Base-by-base conservation (phyloP, 2,888 invertebrate species). In the Sarcophaga carnaria region DNA sequence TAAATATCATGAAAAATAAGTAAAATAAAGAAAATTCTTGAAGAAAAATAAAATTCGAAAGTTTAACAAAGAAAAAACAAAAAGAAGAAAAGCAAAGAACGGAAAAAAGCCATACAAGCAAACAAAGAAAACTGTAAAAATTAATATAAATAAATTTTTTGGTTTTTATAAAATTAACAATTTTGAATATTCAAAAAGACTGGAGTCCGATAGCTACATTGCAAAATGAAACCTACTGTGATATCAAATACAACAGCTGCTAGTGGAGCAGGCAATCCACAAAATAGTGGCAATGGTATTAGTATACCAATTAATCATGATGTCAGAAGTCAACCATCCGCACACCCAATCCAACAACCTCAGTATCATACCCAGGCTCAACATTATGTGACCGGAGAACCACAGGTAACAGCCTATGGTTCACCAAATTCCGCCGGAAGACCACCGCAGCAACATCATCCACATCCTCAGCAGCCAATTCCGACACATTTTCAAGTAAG, bases 201-300 rank as follows among this genome's bases (percentile, higher is more conserved):
- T 80, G 80, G 60, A 49, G 75, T 20, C 17, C 54, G n/a, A 64
- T 22, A 25, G 59, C 60, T 72, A 66, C 14, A 14, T 76, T 75
- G 47, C 60, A 80, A 79, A 78, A 90, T 92, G 93, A 93, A 93
- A 90, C 92, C 93, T 87, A 91, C 92, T 92, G 91, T 93, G 91
- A 92, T 92, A 90, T 87, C 92, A 77, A 89, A 80, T 69, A 86
- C 88, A 62, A 87, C 86, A 69, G 89, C 87, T 78, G 77, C 85
- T 72, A 80, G 84, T 63, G 89, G 89, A 71, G 64, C 88, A 64
- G 88, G 83, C 12, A 87, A 81, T 47, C 66, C 47, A 45, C 66
- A 80, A 71, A 76, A 88, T 22, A 80, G 88, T 45, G 80, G 88
- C 60, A 89, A 89, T 82, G 91, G 91, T 84, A 84, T 91, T 27